phyloP scores from a whole-genome alignment of 2,888 invertebrate species.

The Microdon myrmicae region DNA sequence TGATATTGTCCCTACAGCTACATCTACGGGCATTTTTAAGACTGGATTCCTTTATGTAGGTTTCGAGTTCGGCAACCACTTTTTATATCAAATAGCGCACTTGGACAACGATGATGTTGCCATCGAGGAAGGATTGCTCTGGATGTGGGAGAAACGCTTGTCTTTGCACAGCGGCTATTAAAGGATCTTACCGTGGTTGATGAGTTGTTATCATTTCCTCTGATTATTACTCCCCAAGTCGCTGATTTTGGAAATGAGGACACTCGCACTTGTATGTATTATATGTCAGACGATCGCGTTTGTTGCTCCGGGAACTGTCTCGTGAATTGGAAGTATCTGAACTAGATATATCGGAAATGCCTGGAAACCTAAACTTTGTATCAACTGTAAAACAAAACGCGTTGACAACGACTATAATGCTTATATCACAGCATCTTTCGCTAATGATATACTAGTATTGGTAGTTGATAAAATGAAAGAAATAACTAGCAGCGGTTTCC shows the following conservation, averaged over 20 bases:
- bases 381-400: conserved; percentile 97
- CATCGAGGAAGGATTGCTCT: conserved; percentile 96
- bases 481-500: conserved; percentile 98
- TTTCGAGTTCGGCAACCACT: conserved; percentile 99
- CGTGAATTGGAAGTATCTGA: conserved; percentile 99
- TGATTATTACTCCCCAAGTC: conserved; percentile 86
- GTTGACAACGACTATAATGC: conserved; percentile 97
- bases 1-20: conserved; percentile 97
- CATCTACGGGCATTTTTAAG: conserved; percentile 96
- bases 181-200: conserved; percentile 96
- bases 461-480: conserved; percentile 99
- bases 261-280: conserved; percentile 95
- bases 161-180: conserved; percentile 93
- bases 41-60: conserved; percentile 99
- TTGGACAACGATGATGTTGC: conserved; percentile 99
- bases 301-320: conserved; percentile 89
- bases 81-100: conserved; percentile 98
- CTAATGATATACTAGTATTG: conserved; percentile 94
- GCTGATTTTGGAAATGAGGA: conserved; percentile 98
- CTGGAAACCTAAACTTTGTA: conserved; percentile 99
- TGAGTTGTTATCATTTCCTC: conserved; percentile 95
- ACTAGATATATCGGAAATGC: conserved; percentile 99
- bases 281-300: conserved; percentile 95
- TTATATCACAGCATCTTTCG: conserved; percentile 99
- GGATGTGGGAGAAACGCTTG: conserved; percentile 99